Base-by-base conservation (phyloP, 1,140 invertebrate genomes). In the Hylaeus anthracinus region DNA sequence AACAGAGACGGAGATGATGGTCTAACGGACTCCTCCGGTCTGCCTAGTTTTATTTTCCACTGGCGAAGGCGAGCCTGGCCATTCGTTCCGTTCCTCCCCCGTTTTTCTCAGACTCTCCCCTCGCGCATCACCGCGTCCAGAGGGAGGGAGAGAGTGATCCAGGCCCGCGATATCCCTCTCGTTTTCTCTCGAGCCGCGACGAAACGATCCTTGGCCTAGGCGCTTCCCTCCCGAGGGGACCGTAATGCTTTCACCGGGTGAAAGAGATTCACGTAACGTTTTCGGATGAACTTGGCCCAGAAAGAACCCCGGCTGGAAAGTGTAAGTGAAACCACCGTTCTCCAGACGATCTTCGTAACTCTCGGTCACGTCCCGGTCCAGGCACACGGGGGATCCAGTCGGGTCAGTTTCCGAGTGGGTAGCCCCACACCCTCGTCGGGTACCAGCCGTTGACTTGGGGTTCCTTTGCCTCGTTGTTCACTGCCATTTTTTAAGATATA, bases 241-340 rank as follows among this genome's bases (percentile, higher is more conserved):
- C 53, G 64, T n/a, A 56, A 70, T 78, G 84, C 73, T 87, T 87
- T 86, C 86, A 85, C 83, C 65, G 48, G 67, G 55, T 10, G 72
- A 86, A 79, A 86, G 79, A 76, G 26, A 72, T 83, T 58, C 76
- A 56, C 51, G 60, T 67, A 26, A 74, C 70, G 66, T 85, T 87
- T 88, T 86, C 80, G 79, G 70, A 37, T 72, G 84, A 86, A 86
- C 88, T 88, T 86, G 86, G 84, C 81, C 86, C 73, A 86, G 80
- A 85, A 84, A 83, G 10, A 14, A 3, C 55, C 41, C 26, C 26
- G 65, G 10, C 26, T 45, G 74, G 87, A 89, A 89, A 90, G 88
- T 84, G 81, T 66, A 88, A 89, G 86, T 87, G 81, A 82, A 77
- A 74, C 78, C 71, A 73, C 78, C 66, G 81, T 65, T 82, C 73